Conservation (phyloP, 2,888 invertebrate genomes). For the Mechanitis messenoides region DNA sequence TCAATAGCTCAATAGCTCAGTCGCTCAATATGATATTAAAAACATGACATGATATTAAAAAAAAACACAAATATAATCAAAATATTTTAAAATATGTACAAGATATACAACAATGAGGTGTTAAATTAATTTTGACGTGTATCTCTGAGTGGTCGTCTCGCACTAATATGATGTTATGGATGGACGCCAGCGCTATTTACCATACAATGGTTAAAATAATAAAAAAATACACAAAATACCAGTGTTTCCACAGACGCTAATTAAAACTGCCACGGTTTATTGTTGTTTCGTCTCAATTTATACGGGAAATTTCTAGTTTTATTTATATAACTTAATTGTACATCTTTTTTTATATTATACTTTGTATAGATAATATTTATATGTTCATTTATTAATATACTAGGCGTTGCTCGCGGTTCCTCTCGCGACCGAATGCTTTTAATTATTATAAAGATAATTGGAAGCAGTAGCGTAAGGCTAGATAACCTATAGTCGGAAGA, state of each 20-base stretch:
- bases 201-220: slow-evolving; percentile 71
- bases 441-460: too few species aligned
- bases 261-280: slow-evolving; percentile 66
- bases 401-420: too few species aligned
- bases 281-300: slow-evolving; percentile 52
- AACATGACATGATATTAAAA: too few species aligned
- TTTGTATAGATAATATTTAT: too few species aligned
- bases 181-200: slow-evolving; percentile 62
- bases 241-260: slow-evolving; percentile 65
- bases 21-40: too few species aligned
- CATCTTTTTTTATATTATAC: too few species aligned
- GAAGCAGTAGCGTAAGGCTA: too few species aligned
- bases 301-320: slow-evolving; percentile 29
- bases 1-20: too few species aligned
- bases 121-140: slow-evolving; percentile 4
- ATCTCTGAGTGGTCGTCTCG: slow-evolving; percentile 17
- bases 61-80: too few species aligned
- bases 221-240: slow-evolving; percentile 53
- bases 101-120: background rate
- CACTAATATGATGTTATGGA: slow-evolving; percentile 70
- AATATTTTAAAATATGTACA: background rate
- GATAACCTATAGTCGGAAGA: too few species aligned
- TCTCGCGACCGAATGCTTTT: too few species aligned
- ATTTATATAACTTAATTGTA: slow-evolving; percentile 21
- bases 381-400: too few species aligned